These are phyloP conservation scores for Heliconius charithonia DNA, from an alignment of 2,888 invertebrate genomes.

Conservation along the genomic window DNA sequence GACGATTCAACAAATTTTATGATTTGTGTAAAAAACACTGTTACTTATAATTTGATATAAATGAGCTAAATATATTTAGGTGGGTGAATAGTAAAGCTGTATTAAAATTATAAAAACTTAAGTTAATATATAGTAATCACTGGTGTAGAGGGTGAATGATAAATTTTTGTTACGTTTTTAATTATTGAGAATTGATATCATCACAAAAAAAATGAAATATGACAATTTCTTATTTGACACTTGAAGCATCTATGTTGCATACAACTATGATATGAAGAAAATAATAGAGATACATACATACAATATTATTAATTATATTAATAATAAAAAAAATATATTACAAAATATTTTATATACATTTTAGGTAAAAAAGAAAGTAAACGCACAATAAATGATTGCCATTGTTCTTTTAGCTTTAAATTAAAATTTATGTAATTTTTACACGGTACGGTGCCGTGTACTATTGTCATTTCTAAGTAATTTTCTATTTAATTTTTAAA, in stretches of 20 bases:
- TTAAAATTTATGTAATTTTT: not conserved
- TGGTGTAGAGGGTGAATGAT: not conserved
- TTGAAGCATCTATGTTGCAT: slow-evolving; percentile 8
- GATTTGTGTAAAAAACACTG: slow-evolving; percentile 4
- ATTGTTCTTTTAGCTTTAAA: not conserved
- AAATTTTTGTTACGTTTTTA: slow-evolving; percentile 34
- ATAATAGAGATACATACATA: too few relatives aligned
- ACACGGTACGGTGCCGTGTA: not conserved
- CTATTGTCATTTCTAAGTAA: not conserved
- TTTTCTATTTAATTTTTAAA: too few relatives aligned
- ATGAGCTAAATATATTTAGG: not conserved
- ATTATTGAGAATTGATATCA: slow-evolving; percentile 28
- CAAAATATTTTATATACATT: not conserved
- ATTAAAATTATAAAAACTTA: not conserved
- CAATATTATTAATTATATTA: not conserved
- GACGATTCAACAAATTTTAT: slow-evolving; percentile 34
- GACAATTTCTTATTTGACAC: slow-evolving; percentile 29
- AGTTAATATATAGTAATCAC: not conserved
- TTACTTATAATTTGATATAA: not conserved
- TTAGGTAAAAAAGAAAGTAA: not conserved
- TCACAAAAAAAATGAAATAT: slow-evolving; percentile 18
- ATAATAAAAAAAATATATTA: not conserved
- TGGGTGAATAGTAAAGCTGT: not conserved
- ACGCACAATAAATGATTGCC: not conserved
- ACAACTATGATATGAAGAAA: too few relatives aligned